A percentile compares a stretch with the other conserved stretches of the same genome.
Conservation (phyloP, 2,113 vertebrate species). For the rat (Rattus norvegicus) region GRCr8 NC_086028.1:48263501-48264000, state of each 20-base stretch:
- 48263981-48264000: not conserved
- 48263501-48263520: not conserved
- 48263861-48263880: conserved; percentile 63
- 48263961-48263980: not conserved
- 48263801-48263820: conserved; percentile 26
- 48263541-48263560: conserved; percentile 26
- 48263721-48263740: conserved; percentile 35
- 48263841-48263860: conserved; percentile 68
- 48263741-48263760: not conserved
- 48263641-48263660: not conserved
- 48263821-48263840: conserved; percentile 38
- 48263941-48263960: not conserved
- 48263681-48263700: not conserved
- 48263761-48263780: not conserved
- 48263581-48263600: conserved; percentile 32
- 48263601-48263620: conserved; percentile 32
- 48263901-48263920: conserved; percentile 66
- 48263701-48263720: conserved; percentile 29
- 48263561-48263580: conserved; percentile 55
- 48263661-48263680: not conserved
- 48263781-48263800: conserved; percentile 46
- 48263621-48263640: not conserved
- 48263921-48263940: not conserved
- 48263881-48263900: conserved; percentile 65
- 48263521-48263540: conserved; percentile 55